phyloP scores from a whole-genome alignment of 2,797 vertebrate species.

The Pelobates cultripes region DNA sequence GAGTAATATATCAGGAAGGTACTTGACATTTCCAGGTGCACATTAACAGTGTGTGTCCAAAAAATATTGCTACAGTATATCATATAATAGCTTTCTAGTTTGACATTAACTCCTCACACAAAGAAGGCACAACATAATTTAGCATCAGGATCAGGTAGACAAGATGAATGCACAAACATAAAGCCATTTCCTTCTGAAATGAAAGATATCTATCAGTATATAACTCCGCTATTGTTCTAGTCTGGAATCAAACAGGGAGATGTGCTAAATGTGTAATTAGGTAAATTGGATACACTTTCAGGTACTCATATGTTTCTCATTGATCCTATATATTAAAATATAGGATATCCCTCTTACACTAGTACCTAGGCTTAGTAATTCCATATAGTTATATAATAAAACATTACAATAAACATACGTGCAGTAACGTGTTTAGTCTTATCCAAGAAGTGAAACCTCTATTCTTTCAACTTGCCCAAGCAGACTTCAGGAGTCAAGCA shows the following conservation, averaged over 20 bases:
- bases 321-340: no score
- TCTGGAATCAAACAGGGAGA: conserved; percentile 12
- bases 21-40: conserved; percentile 54
- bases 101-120: conserved; percentile 45
- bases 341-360: no score
- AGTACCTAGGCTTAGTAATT: no score
- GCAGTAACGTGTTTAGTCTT: no score
- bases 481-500: no score
- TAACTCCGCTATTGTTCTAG: not conserved
- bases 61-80: conserved; percentile 56
- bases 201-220: conserved; percentile 26
- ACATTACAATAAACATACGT: no score
- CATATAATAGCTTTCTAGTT: conserved; percentile 41
- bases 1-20: conserved; percentile 56
- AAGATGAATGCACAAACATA: conserved; percentile 21
- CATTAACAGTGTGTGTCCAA: conserved; percentile 55
- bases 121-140: conserved; percentile 38
- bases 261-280: not conserved
- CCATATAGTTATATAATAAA: no score
- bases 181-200: conserved; percentile 10
- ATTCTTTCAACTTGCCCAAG: no score
- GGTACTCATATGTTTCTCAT: no score
- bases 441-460: no score
- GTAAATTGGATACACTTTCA: not conserved
- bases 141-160: conserved; percentile 34